Conservation (phyloP, 1,140 invertebrate genomes). For the Pseudomyrmex sp. region DNA sequence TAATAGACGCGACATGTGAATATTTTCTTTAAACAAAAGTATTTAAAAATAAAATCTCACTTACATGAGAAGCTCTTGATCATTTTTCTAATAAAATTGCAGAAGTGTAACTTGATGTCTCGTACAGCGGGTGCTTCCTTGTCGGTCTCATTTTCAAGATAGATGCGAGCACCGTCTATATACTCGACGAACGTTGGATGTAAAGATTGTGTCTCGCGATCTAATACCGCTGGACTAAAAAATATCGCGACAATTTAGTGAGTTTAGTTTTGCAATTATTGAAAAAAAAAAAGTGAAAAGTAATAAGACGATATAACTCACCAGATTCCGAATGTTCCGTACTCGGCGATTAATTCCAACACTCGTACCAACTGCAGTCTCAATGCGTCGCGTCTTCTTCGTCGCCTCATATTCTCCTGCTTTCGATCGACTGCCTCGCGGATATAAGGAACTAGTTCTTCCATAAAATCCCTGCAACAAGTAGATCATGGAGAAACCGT, state of each 20-base stretch:
- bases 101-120: conserved; percentile 97
- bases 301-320: conserved; percentile 79
- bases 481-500: not conserved
- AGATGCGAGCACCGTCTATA: conserved; percentile 96
- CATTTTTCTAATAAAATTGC: conserved; percentile 96
- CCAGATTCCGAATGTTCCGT: conserved; percentile 96
- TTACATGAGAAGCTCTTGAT: conserved; percentile 96
- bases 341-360: conserved; percentile 96
- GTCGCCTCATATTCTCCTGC: conserved; percentile 97
- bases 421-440: conserved; percentile 99
- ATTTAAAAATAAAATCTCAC: conserved; percentile 76
- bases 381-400: conserved; percentile 96
- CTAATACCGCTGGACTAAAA: conserved; percentile 92
- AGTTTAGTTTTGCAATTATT: not conserved
- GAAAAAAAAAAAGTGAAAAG: conserved; percentile 7
- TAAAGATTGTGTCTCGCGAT: conserved; percentile 92
- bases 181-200: conserved; percentile 97
- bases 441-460: conserved; percentile 96
- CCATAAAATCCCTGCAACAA: conserved; percentile 94
- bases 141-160: conserved; percentile 95
- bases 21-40: not conserved
- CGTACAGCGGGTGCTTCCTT: conserved; percentile 92
- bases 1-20: not conserved
- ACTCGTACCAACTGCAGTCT: conserved; percentile 95
- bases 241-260: conserved; percentile 27